Percentiles rank a stretch among this genome's conserved stretches.
These are phyloP conservation scores for Dolichomitus sp. DNA, from an alignment of 2,888 invertebrate genomes.

Conservation along the genomic window DNA sequence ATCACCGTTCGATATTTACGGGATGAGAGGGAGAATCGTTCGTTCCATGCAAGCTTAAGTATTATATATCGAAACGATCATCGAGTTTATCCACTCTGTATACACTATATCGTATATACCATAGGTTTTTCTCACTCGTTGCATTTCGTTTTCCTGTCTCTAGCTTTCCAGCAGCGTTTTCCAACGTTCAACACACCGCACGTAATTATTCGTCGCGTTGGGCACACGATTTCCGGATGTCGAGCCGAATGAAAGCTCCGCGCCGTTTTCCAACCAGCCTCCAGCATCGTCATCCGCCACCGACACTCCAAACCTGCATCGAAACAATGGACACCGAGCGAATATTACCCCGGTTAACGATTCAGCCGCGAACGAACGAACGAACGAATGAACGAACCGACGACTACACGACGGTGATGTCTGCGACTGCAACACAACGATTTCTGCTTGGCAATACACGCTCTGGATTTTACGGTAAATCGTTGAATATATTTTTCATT, in stretches of 20 bases:
- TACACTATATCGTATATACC: background rate
- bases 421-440: slow-evolving; percentile 27
- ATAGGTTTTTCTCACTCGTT: slow-evolving; percentile 33
- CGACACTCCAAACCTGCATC: slow-evolving; percentile 60
- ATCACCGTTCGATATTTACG: slow-evolving; percentile 45
- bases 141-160: slow-evolving; percentile 14
- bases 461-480: slow-evolving; percentile 31
- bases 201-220: slow-evolving; percentile 77
- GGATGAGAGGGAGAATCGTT: slow-evolving; percentile 40
- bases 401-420: slow-evolving; percentile 43
- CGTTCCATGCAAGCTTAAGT: background rate
- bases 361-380: slow-evolving; percentile 71
- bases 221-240: slow-evolving; percentile 78
- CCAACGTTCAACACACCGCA: slow-evolving; percentile 41
- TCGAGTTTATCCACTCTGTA: slow-evolving; percentile 26
- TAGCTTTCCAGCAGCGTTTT: slow-evolving; percentile 4
- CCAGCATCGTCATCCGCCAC: slow-evolving; percentile 22
- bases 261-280: slow-evolving; percentile 52
- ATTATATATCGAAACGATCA: slow-evolving; percentile 21
- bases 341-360: slow-evolving; percentile 76
- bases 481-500: slow-evolving; percentile 40
- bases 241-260: slow-evolving; percentile 75
- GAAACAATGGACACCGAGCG: slow-evolving; percentile 74
- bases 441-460: slow-evolving; percentile 8
- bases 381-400: slow-evolving; percentile 51